These are phyloP conservation scores for Xestobium rufovillosum DNA, from an alignment of 2,888 invertebrate genomes.

Conservation along the genomic window DNA sequence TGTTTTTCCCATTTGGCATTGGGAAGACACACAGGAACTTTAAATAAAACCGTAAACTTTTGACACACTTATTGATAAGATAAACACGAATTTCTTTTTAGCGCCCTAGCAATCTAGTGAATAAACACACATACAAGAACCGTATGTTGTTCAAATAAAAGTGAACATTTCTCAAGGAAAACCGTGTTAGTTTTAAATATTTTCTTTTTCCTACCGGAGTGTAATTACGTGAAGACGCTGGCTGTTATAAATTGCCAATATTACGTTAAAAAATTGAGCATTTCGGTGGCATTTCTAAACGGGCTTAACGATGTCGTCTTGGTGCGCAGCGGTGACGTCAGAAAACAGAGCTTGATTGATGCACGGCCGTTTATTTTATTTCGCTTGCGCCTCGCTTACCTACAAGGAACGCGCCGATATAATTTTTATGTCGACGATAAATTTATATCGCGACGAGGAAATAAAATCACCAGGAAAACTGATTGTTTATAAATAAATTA, in stretches of 20 bases:
- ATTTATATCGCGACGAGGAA: no score
- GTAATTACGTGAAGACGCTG: conserved; percentile 10
- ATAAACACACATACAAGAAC: conserved; percentile 20
- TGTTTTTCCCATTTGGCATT: no score
- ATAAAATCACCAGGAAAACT: no score
- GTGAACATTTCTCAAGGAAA: no score
- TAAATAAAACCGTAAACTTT: conserved; percentile 19
- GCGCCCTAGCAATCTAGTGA: conserved; percentile 18
- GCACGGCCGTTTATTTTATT: conserved; percentile 25
- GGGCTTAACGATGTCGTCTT: conserved; percentile 17
- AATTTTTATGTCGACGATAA: no score
- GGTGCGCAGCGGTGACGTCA: conserved; percentile 20
- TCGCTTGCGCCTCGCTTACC: conserved; percentile 15
- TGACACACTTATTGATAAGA: conserved; percentile 25
- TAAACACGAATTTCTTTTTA: conserved; percentile 21
- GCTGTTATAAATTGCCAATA: conserved; percentile 20
- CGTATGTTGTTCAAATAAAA: conserved; percentile 13
- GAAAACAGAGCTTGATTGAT: conserved; percentile 24
- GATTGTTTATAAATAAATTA: no score
- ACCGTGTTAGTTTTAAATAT: no score
- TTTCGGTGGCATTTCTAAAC: conserved; percentile 13
- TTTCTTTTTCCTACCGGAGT: no score
- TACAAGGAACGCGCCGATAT: no score
- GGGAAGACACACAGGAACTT: neutral
- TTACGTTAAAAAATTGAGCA: conserved; percentile 20